These are phyloP conservation scores for Campoplex nolae DNA, from an alignment of 2,888 invertebrate genomes.

Conservation along the genomic window DNA sequence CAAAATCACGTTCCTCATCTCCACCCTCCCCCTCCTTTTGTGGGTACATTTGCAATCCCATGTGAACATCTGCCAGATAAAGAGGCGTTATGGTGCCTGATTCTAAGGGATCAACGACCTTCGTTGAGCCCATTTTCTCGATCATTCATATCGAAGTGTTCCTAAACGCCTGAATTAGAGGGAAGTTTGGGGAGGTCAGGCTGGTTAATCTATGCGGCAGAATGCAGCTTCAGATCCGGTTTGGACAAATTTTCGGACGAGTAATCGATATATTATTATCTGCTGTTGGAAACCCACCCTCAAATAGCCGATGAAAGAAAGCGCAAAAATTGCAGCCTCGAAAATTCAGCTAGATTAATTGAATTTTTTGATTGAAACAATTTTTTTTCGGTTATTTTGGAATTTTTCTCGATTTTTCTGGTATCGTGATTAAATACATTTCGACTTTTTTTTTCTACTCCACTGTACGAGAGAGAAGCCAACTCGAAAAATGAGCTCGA, in stretches of 20 bases:
- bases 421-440: neutral
- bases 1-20: neutral
- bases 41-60: neutral
- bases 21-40: neutral
- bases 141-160: neutral
- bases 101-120: neutral
- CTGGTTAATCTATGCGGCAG: neutral
- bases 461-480: no score
- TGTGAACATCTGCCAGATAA: neutral
- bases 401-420: neutral
- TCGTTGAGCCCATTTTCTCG: neutral
- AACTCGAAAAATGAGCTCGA: no score
- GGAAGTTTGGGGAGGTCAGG: neutral
- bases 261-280: constrained; percentile 9
- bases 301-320: neutral
- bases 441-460: no score
- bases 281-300: neutral
- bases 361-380: no score
- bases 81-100: neutral
- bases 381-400: no score
- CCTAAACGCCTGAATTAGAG: neutral
- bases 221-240: neutral
- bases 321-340: no score
- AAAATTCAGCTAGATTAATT: no score
- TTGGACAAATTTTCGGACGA: neutral